A percentile compares a stretch with the other conserved stretches of the same genome.
These are phyloP conservation scores for Tricholaema leucomelas DNA, from an alignment of 2,113 vertebrate species.

Conservation along the genomic window DNA sequence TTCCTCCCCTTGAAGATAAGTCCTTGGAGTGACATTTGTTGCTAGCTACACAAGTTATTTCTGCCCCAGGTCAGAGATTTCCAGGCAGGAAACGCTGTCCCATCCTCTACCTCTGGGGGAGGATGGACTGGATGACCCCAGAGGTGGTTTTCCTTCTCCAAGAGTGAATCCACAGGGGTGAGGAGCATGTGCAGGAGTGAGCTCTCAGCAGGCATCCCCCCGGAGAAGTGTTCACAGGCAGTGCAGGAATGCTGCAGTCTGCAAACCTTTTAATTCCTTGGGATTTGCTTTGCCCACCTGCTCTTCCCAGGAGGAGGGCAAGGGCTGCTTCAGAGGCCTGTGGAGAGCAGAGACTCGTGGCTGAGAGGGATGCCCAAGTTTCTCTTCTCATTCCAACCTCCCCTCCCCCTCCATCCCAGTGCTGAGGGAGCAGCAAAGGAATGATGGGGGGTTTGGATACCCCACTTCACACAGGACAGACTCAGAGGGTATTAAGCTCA, in stretches of 20 bases:
- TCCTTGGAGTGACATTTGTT: neutral
- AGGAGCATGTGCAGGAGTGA: neutral
- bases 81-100: neutral
- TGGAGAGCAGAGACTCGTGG: neutral
- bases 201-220: neutral
- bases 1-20: neutral
- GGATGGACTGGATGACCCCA: neutral
- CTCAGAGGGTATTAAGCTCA: neutral
- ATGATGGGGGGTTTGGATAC: neutral
- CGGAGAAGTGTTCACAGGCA: neutral
- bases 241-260: neutral
- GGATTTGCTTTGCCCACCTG: neutral
- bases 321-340: neutral
- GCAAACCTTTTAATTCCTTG: slow-evolving; percentile 26
- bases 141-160: neutral
- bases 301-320: neutral
- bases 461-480: neutral
- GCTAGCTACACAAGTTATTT: neutral
- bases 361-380: neutral
- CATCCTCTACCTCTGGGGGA: neutral
- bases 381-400: neutral
- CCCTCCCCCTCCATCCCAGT: neutral
- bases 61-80: neutral
- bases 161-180: neutral
- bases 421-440: neutral